These are phyloP conservation scores for Pelagia noctiluca DNA, from an alignment of 30 jellyfish, hydroid and myxozoan species.

Conservation along the genomic window DNA sequence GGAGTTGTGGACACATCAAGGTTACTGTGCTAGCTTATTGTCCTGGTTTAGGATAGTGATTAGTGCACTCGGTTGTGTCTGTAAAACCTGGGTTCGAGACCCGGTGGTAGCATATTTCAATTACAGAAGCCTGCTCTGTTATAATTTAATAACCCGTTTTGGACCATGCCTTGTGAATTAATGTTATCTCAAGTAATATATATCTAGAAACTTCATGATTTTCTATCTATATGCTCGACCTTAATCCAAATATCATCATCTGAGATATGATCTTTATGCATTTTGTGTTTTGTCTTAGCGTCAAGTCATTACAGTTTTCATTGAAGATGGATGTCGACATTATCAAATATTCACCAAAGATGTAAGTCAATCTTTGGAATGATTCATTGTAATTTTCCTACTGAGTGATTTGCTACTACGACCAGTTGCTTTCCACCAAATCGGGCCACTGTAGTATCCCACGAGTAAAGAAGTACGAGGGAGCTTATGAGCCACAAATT, in stretches of 20 bases:
- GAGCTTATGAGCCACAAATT: too few relatives aligned
- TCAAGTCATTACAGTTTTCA: conserved; percentile 32
- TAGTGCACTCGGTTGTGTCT: too few relatives aligned
- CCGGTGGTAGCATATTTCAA: too few relatives aligned
- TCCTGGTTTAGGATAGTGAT: too few relatives aligned
- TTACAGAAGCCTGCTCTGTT: too few relatives aligned
- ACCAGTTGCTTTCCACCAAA: background rate
- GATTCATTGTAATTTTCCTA: background rate
- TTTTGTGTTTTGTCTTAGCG: conserved; percentile 11
- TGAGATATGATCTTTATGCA: too few relatives aligned
- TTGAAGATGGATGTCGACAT: conserved; percentile 31
- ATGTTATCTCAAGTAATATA: background rate
- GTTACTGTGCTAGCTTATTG: too few relatives aligned
- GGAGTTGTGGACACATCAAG: too few relatives aligned
- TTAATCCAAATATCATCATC: background rate
- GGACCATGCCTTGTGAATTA: background rate
- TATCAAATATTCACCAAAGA: conserved; percentile 39
- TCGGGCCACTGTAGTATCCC: background rate
- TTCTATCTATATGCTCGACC: background rate
- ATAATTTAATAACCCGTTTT: too few relatives aligned
- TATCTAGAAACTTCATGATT: background rate
- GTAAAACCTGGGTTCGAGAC: too few relatives aligned
- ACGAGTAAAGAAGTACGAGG: background rate
- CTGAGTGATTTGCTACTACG: too few relatives aligned
- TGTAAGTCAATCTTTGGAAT: background rate